A percentile compares a stretch with the other conserved stretches of the same genome.
phyloP scores from a whole-genome alignment of 2,113 vertebrate genomes.

The Varanus salvator region DNA sequence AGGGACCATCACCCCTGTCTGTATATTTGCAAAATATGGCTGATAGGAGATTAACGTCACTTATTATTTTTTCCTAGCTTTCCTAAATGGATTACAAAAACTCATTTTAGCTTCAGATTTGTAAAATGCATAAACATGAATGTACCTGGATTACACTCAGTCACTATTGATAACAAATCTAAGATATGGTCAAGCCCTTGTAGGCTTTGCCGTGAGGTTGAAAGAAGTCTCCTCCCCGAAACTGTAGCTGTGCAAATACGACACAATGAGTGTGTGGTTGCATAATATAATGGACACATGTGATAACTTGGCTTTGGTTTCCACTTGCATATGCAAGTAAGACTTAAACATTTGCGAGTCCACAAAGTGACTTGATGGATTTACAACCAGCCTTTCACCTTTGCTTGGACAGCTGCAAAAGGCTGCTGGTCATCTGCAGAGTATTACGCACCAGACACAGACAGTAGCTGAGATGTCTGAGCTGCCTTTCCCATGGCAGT shows the following conservation, averaged over 20 bases:
- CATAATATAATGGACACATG: neutral
- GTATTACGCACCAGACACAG: neutral
- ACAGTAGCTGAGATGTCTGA: neutral
- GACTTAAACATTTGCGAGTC: neutral
- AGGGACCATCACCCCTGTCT: slow-evolving; percentile 73
- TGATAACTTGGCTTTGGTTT: neutral
- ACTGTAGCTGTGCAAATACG: neutral
- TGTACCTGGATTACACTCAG: slow-evolving; percentile 39
- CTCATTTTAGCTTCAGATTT: slow-evolving; percentile 33
- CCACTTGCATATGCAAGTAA: neutral
- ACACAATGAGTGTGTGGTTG: neutral
- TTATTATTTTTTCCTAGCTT: slow-evolving; percentile 57
- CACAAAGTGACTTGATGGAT: neutral
- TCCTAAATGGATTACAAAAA: slow-evolving; percentile 39
- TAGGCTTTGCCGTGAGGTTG: neutral
- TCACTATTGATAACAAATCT: slow-evolving; percentile 29
- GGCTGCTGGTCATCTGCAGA: neutral
- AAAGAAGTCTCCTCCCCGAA: neutral
- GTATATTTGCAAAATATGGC: slow-evolving; percentile 78
- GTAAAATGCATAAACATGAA: neutral
- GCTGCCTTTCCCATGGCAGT: neutral
- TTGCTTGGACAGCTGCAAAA: neutral
- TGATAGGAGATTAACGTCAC: slow-evolving; percentile 73
- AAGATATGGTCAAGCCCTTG: neutral
- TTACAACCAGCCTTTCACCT: slow-evolving; percentile 19